Conservation (phyloP, 2,797 vertebrate genomes). For the Cyclopterus lumpus region DNA sequence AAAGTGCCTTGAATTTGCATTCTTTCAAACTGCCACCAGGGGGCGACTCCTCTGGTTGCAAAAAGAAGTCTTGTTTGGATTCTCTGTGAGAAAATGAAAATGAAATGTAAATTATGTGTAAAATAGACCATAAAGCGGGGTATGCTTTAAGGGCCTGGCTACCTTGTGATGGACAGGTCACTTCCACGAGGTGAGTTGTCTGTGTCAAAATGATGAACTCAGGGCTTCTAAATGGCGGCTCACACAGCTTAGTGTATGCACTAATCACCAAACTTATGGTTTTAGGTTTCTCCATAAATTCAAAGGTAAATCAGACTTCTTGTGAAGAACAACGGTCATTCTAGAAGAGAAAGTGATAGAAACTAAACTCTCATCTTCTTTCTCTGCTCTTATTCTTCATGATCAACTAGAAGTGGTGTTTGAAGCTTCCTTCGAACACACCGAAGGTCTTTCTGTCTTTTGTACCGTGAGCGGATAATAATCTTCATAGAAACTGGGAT, state of each 20-base stretch:
- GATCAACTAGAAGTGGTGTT: too few relatives aligned
- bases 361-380: neutral
- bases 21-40: too few relatives aligned
- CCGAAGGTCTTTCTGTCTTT: constrained; percentile 10
- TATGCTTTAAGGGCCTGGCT: neutral
- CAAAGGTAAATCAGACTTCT: neutral
- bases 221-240: too few relatives aligned
- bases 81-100: neutral
- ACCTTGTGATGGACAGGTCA: neutral
- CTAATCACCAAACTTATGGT: too few relatives aligned
- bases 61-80: neutral
- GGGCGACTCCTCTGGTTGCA: too few relatives aligned
- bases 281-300: neutral
- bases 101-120: too few relatives aligned
- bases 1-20: too few relatives aligned
- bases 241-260: neutral
- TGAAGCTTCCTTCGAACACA: neutral
- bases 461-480: constrained; percentile 28
- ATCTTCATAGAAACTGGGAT: constrained; percentile 19
- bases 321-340: too few relatives aligned
- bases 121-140: neutral
- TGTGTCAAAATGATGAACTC: too few relatives aligned
- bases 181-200: too few relatives aligned
- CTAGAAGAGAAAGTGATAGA: neutral
- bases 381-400: neutral